phyloP scores from a whole-genome alignment of 1,140 invertebrate genomes.

The Bacillus rossius region DNA sequence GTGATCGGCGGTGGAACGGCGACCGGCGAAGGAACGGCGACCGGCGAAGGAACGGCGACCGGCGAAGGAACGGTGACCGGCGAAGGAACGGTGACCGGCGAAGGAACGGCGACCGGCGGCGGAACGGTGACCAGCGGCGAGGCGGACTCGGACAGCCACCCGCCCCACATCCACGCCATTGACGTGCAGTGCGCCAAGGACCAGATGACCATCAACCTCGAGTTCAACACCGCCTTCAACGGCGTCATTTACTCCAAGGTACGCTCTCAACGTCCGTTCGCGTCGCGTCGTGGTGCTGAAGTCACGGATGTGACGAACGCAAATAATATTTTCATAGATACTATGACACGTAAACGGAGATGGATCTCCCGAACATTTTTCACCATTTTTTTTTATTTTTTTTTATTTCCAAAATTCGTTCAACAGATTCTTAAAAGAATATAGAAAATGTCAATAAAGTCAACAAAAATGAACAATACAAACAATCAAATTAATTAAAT shows the following conservation, averaged over 20 bases:
- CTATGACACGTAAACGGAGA: too few relatives aligned
- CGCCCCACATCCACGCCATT: slow-evolving; percentile 68
- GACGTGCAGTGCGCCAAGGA: slow-evolving; percentile 73
- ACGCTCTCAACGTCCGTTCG: too few relatives aligned
- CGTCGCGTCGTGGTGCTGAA: too few relatives aligned
- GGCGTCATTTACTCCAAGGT: slow-evolving; percentile 79
- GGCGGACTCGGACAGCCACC: slow-evolving; percentile 51
- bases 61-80: slow-evolving; percentile 11
- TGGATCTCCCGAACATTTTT: too few relatives aligned
- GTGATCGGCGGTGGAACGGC: not conserved
- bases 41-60: slow-evolving; percentile 9
- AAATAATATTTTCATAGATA: too few relatives aligned
- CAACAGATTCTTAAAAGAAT: too few relatives aligned
- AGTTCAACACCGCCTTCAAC: slow-evolving; percentile 69
- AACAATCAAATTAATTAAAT: too few relatives aligned
- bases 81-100: not conserved
- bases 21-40: not conserved
- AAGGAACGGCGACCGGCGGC: slow-evolving; percentile 6
- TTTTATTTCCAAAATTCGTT: too few relatives aligned
- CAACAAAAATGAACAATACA: too few relatives aligned
- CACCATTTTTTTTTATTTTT: too few relatives aligned
- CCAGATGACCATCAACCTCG: slow-evolving; percentile 75
- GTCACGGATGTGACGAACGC: too few relatives aligned
- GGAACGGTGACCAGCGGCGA: slow-evolving; percentile 10
- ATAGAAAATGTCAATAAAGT: too few relatives aligned